Evolutionary conservation across 2,113 vertebrate species (phyloP), one percentile per base, ranked within the genome.

Genomic region (Orycteropus afer): DNA sequence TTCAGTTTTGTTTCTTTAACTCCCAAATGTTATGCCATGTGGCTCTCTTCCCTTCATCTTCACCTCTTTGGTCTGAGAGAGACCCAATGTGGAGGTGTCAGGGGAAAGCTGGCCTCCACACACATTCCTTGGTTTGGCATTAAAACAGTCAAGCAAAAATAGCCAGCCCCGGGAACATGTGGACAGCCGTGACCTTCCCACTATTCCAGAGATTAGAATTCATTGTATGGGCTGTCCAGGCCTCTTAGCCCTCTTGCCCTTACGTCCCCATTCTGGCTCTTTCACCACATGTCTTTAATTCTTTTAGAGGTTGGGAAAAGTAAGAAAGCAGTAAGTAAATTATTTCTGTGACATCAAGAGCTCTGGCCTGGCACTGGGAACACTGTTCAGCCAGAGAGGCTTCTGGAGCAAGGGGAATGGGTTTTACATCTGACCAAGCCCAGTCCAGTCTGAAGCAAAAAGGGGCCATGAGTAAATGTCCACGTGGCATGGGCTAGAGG

Each of bases 41-140:
- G 29, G 34, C 55, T 59, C 51, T 25, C 10, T 15, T 5, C 59
- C 67, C 67, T 15, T 17, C 22, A 2, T 69, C 87, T 23, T 92
- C 32, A 4, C 87, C 65, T 65, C 12, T 61, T 67, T 57, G 53
- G 65, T 90, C 80, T 85, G 34, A 85, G 42, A 9, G 20, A 77
- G 51, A 42, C 85, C 85, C 77, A 47, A 82, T 27, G 37, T 17
- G 2, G 49, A 94, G 88, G 88, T 76, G 87, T 90, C 29, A 3
- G 59, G 77, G 67, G 81, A 91, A 95, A 82, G 73, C 88, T 96
- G 88, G 87, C 90, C 5, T 42, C 85, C 92, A 82, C 85, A 71
- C 67, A 22, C 88, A 78, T 90, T 92, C 85, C 78, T 88, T 40
- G 47, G 77, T 51, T 40, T 92, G 94, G 81, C 69, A 3, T 69